Conservation (phyloP, 2,888 invertebrate species). For the Temnothorax ravouxi region DNA sequence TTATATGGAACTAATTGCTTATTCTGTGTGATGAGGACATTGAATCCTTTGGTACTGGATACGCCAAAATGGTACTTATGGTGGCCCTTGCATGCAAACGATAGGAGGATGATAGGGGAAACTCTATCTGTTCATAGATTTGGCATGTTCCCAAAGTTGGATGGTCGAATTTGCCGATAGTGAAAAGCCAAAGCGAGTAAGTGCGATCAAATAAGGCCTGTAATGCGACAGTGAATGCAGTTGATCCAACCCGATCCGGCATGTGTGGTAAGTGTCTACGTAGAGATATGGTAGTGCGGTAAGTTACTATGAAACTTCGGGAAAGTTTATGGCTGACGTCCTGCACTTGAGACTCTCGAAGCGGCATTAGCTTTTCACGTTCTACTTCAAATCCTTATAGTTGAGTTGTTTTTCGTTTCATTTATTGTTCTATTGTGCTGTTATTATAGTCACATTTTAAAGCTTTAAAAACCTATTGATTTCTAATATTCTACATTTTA, state of each 20-base stretch:
- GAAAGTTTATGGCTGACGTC: slow-evolving; percentile 44
- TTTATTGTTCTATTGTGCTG: slow-evolving; percentile 6
- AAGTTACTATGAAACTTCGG: slow-evolving; percentile 40
- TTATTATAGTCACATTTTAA: neutral
- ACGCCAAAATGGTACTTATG: slow-evolving; percentile 26
- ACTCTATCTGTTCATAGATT: slow-evolving; percentile 2
- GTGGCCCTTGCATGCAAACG: neutral
- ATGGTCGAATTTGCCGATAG: slow-evolving; percentile 35
- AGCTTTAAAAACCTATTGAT: neutral
- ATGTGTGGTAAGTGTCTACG: slow-evolving; percentile 27
- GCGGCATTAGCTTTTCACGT: slow-evolving; percentile 3
- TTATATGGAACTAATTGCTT: slow-evolving; percentile 55
- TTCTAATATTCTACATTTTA: neutral
- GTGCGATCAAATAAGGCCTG: slow-evolving; percentile 28
- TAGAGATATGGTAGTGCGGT: slow-evolving; percentile 26
- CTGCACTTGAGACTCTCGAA: slow-evolving; percentile 34
- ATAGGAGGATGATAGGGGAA: neutral
- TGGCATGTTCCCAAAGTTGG: slow-evolving; percentile 50
- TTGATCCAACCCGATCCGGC: slow-evolving; percentile 23
- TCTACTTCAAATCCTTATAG: slow-evolving; percentile 34
- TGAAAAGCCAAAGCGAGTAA: slow-evolving; percentile 29
- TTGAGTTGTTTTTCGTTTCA: neutral
- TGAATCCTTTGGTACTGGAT: slow-evolving; percentile 19
- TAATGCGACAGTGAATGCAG: slow-evolving; percentile 36
- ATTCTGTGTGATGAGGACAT: slow-evolving; percentile 42